Base-by-base conservation (phyloP, 2,888 invertebrate genomes). In the Dryococelus australis region DNA sequence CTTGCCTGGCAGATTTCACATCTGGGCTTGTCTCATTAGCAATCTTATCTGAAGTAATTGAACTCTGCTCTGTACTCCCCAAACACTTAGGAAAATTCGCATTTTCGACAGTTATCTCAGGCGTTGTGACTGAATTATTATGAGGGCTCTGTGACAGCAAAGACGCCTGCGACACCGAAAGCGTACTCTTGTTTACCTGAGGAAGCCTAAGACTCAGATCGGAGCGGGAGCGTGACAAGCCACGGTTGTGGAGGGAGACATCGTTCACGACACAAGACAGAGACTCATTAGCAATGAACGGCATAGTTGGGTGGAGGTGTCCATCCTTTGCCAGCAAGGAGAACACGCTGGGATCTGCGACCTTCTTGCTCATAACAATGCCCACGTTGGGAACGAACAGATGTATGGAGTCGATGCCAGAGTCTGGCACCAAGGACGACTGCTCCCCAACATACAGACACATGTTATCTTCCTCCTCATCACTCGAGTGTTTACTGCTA, bases 371-470 rank as follows among this genome's bases (percentile, higher is more conserved):
- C 93, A 95, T 94, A 0, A 95, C 94, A 88, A 96, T 95, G n/a
- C 96, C 94, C 85, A 95, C 94, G 88, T 95, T 94, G 0, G 96
- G 95, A 27, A 95, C 91, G 90, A 95, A 95, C 10, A 94, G 93
- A 87, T 95, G 94, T 88, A 91, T 91, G 2, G 91, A 89, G 85
- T 91, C 92, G 27, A 90, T 90, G 81, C 91, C 91, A n/a, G 27
- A 9, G 8, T 83, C 35, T 24, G 20, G 35, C 9, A 20, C 35
- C 5, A 51, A 78, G 43, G 83, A 35, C 47, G 51, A 51, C 26
- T 47, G 51, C 43, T 43, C n/a, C 10, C 43, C 47, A 13, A 65
- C 81, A 43, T 85, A 87, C 35, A n/a, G 51, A 0, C 83, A 20
- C 20, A 65, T 13, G 13, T 84, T 35, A 9, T 89, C 89, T n/a